Evolutionary conservation across 2,888 invertebrate genomes (phyloP).

Genomic region (Drosophila mimica): DNA sequence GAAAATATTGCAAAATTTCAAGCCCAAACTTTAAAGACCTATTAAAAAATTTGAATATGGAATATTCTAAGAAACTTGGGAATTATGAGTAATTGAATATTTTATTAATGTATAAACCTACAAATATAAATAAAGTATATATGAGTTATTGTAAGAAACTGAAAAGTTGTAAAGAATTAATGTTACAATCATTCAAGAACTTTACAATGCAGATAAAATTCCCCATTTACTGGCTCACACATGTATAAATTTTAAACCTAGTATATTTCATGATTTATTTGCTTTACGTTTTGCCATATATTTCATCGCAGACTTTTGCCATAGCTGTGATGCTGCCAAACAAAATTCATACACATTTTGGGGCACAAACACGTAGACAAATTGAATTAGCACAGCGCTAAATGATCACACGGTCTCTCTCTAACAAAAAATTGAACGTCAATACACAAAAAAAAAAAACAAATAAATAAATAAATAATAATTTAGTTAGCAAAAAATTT

Average conservation of each 20-base stretch:
- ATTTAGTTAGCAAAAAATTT: slow-evolving; percentile 65
- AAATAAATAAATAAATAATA: slow-evolving; percentile 38
- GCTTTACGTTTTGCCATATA: slow-evolving; percentile 10
- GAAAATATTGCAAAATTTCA: neutral
- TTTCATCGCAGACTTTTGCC: slow-evolving; percentile 24
- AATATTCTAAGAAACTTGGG: neutral
- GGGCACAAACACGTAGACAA: slow-evolving; percentile 48
- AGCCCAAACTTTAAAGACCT: neutral
- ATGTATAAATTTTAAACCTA: neutral
- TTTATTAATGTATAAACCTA: neutral
- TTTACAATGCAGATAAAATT: neutral
- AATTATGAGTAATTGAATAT: neutral
- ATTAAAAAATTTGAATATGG: neutral
- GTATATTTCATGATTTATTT: slow-evolving; percentile 18
- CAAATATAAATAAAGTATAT: slow-evolving; percentile 3
- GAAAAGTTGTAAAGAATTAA: neutral
- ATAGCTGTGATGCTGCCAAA: slow-evolving; percentile 37
- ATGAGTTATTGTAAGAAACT: slow-evolving; percentile 31
- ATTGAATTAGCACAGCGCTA: slow-evolving; percentile 82
- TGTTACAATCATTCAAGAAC: slow-evolving; percentile 1
- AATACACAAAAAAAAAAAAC: slow-evolving; percentile 28
- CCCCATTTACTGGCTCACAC: neutral
- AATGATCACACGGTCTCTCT: slow-evolving; percentile 82
- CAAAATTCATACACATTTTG: slow-evolving; percentile 32
- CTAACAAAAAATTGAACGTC: slow-evolving; percentile 59